Evolutionary conservation across 1,140 invertebrate species (phyloP).

Genomic region (Heterodera carotae): DNA sequence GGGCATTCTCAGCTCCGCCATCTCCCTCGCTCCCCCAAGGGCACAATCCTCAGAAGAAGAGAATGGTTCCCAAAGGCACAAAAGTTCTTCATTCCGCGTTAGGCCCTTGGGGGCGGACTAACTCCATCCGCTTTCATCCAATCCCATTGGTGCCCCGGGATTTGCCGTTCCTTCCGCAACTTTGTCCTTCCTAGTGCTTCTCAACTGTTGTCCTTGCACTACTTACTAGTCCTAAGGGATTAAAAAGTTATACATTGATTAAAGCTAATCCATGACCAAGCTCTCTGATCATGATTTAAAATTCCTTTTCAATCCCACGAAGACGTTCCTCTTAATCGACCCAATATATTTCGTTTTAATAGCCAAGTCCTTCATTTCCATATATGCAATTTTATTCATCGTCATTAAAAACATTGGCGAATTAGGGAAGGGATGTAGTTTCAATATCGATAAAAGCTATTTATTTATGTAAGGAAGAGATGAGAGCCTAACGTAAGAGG

Average conservation of each 20-base stretch:
- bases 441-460: too few relatives aligned
- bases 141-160: background rate
- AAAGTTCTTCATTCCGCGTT: background rate
- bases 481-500: too few relatives aligned
- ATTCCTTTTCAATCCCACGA: background rate
- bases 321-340: background rate
- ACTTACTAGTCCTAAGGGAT: too few relatives aligned
- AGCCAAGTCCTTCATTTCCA: too few relatives aligned
- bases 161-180: background rate
- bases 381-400: too few relatives aligned
- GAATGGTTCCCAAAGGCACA: constrained; percentile 1
- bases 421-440: background rate
- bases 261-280: background rate
- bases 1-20: background rate
- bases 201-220: too few relatives aligned
- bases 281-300: background rate
- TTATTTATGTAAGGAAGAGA: too few relatives aligned
- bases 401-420: background rate
- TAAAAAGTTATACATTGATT: background rate
- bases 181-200: background rate
- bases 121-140: background rate
- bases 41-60: constrained; percentile 7
- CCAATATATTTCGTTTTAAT: too few relatives aligned
- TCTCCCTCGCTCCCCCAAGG: background rate
- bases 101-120: background rate